A percentile compares a stretch with the other conserved stretches of the same genome.
phyloP scores from a whole-genome alignment of 2,113 vertebrate species.

The Bos taurus region ARS-UCD2.0 NC_037350.1:4268001-4268500 shows the following conservation, averaged over 20 bases:
- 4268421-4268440: not conserved
- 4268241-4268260: conserved; percentile 67
- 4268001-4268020: not conserved
- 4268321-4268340: not conserved
- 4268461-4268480: not conserved
- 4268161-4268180: not conserved
- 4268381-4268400: not conserved
- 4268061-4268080: not conserved
- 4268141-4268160: not conserved
- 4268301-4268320: not conserved
- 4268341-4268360: not conserved
- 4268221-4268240: not conserved
- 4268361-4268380: not conserved
- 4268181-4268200: not conserved
- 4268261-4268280: fast-evolving
- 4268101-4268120: not conserved
- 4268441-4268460: not conserved
- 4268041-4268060: not conserved
- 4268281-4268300: not conserved
- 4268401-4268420: not conserved
- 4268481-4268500: not conserved
- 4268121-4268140: not conserved
- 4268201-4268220: not conserved
- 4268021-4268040: not conserved
- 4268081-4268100: not conserved